Conservation (phyloP, 2,888 invertebrate species). For the Hirtodrosophila confusa region DNA sequence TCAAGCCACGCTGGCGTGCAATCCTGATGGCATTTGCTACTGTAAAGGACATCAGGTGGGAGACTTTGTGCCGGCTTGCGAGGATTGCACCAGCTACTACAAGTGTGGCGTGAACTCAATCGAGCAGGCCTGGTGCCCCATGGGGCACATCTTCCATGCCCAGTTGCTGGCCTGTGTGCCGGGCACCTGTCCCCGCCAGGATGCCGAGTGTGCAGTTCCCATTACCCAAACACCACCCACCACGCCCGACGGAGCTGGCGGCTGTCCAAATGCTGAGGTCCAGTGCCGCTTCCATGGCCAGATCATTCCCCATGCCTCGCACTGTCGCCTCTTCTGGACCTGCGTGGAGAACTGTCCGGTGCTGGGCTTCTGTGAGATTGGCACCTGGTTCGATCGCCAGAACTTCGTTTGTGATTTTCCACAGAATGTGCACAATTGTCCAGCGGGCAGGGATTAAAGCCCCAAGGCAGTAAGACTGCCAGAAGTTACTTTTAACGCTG, state of each 20-base stretch:
- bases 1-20: constrained; percentile 7
- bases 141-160: constrained; percentile 29
- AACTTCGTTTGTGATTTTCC: constrained; percentile 49
- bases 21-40: constrained; percentile 29
- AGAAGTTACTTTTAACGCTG: constrained; percentile 49
- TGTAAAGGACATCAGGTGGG: constrained; percentile 47
- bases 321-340: constrained; percentile 62
- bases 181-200: constrained; percentile 57
- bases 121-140: constrained; percentile 22
- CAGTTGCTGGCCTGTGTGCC: constrained; percentile 30
- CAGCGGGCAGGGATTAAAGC: constrained; percentile 45
- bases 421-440: constrained; percentile 56
- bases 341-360: constrained; percentile 51
- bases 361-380: constrained; percentile 59
- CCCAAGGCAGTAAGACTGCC: constrained; percentile 24
- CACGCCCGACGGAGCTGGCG: not conserved
- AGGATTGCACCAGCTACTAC: constrained; percentile 57
- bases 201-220: constrained; percentile 15
- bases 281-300: constrained; percentile 50
- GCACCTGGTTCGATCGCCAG: constrained; percentile 60
- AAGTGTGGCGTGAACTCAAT: constrained; percentile 27
- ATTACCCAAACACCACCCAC: not conserved
- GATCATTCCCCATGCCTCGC: constrained; percentile 46
- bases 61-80: constrained; percentile 51
- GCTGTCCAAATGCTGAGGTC: constrained; percentile 40